A percentile compares a stretch with the other conserved stretches of the same genome.
Evolutionary conservation across 2,888 invertebrate genomes (phyloP).

Genomic region (Muscina levida): DNA sequence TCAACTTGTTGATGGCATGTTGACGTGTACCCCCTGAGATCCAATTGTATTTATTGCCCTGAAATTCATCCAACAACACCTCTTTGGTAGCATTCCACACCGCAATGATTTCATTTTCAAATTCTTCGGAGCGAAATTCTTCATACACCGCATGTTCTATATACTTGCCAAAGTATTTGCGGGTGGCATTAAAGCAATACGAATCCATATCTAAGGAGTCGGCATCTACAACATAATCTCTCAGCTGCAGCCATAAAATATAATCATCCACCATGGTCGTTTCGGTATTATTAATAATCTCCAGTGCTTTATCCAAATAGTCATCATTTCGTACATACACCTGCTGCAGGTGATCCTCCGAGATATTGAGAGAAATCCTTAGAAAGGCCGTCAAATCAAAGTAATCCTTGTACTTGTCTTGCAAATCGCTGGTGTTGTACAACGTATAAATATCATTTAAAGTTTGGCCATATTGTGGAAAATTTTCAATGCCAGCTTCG

Average conservation of each 20-base stretch:
- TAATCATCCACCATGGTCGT: slow-evolving; percentile 70
- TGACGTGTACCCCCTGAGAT: slow-evolving; percentile 71
- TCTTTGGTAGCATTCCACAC: slow-evolving; percentile 73
- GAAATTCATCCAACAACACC: slow-evolving; percentile 70
- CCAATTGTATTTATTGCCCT: slow-evolving; percentile 74
- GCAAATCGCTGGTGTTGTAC: slow-evolving; percentile 68
- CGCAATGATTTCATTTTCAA: slow-evolving; percentile 70
- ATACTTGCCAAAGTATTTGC: slow-evolving; percentile 72
- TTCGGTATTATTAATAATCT: slow-evolving; percentile 66
- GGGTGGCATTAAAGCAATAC: slow-evolving; percentile 71
- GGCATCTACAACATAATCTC: slow-evolving; percentile 64
- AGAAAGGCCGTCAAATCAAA: slow-evolving; percentile 73
- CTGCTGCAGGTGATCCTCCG: slow-evolving; percentile 70
- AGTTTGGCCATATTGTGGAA: slow-evolving; percentile 56
- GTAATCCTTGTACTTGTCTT: slow-evolving; percentile 64
- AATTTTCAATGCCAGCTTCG: slow-evolving; percentile 36
- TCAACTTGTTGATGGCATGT: slow-evolving; percentile 71
- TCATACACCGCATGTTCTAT: slow-evolving; percentile 72
- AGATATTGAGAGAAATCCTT: slow-evolving; percentile 69
- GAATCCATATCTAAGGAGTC: slow-evolving; percentile 24
- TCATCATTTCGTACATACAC: slow-evolving; percentile 71
- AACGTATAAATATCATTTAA: slow-evolving; percentile 65
- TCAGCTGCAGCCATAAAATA: slow-evolving; percentile 72
- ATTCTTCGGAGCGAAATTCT: slow-evolving; percentile 68
- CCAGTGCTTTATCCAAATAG: slow-evolving; percentile 68